These are phyloP conservation scores for Hemaris fuciformis DNA, from an alignment of 2,888 invertebrate genomes.

Conservation along the genomic window DNA sequence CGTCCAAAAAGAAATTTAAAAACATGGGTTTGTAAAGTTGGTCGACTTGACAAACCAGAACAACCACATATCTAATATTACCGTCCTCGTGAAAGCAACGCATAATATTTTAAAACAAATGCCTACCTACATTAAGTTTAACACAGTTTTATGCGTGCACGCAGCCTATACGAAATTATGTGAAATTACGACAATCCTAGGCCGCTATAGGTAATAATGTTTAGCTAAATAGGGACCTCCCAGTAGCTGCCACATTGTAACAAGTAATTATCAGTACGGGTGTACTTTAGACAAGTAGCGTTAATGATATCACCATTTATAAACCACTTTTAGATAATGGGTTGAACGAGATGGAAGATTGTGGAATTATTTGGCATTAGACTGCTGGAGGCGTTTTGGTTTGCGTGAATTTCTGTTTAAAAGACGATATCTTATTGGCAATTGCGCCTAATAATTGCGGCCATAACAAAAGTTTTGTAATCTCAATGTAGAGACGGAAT, in stretches of 20 bases:
- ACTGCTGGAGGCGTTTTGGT: neutral
- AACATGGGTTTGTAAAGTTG: neutral
- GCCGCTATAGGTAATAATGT: neutral
- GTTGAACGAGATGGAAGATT: neutral
- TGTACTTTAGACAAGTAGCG: neutral
- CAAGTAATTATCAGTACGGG: neutral
- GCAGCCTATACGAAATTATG: neutral
- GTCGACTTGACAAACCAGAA: neutral
- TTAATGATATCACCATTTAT: neutral
- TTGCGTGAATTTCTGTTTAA: too few relatives aligned
- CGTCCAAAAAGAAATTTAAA: neutral
- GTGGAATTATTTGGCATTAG: neutral
- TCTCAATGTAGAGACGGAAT: too few relatives aligned
- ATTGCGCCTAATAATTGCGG: too few relatives aligned
- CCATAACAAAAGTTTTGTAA: too few relatives aligned
- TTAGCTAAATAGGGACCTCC: neutral
- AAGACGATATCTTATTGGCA: too few relatives aligned
- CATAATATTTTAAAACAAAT: neutral
- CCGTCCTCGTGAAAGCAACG: constrained; percentile 1
- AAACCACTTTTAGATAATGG: neutral
- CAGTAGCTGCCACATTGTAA: neutral
- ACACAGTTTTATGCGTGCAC: neutral
- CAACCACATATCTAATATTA: constrained; percentile 3
- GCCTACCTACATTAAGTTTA: neutral
- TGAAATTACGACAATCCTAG: neutral